Percentiles rank a stretch among this genome's conserved stretches.
phyloP scores from a whole-genome alignment of 2,888 invertebrate species.

The Dynastes grantii region DNA sequence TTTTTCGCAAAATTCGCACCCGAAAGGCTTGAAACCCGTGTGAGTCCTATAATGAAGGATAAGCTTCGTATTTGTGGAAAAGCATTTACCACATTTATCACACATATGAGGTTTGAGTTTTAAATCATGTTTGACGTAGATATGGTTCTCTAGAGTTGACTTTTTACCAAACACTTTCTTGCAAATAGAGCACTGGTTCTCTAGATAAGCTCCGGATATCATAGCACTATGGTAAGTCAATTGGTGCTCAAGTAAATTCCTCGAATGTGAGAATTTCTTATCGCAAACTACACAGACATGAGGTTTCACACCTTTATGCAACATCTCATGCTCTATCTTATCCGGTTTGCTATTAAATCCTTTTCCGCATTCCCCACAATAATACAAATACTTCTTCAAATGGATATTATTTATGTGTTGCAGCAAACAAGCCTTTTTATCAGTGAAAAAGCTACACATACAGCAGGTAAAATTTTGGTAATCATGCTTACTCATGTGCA shows the following conservation, averaged over 20 bases:
- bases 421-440: constrained; percentile 52
- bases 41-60: constrained; percentile 60
- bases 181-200: constrained; percentile 65
- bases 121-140: constrained; percentile 27
- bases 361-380: constrained; percentile 72
- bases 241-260: constrained; percentile 62
- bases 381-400: constrained; percentile 69
- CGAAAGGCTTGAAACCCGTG: constrained; percentile 61
- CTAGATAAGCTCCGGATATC: constrained; percentile 68
- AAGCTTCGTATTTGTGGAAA: constrained; percentile 57
- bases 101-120: constrained; percentile 49
- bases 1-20: constrained; percentile 61
- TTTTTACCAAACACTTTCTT: constrained; percentile 62
- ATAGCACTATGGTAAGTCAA: constrained; percentile 64
- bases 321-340: constrained; percentile 68
- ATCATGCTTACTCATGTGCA: constrained; percentile 64
- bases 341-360: constrained; percentile 70
- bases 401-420: constrained; percentile 74
- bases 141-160: constrained; percentile 69
- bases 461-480: constrained; percentile 48
- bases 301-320: constrained; percentile 68
- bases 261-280: constrained; percentile 65
- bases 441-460: constrained; percentile 45
- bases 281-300: constrained; percentile 71
- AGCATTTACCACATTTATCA: constrained; percentile 51